Percentiles rank a stretch among this genome's conserved stretches.
Conservation (phyloP, 2,113 vertebrate species). For the Mustela lutreola region DNA sequence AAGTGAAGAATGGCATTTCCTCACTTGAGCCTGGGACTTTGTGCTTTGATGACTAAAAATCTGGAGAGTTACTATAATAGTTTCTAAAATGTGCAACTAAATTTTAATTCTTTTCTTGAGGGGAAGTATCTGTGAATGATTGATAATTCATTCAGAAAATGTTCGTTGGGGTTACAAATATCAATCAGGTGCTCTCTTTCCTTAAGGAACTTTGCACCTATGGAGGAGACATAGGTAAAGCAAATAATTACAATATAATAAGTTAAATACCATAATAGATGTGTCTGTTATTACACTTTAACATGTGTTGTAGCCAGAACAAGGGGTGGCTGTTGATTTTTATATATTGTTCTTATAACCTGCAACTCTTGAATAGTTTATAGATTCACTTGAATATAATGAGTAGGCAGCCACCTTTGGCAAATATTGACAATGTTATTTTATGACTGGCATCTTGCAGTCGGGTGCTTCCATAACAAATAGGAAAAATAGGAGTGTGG, state of each 20-base stretch:
- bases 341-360: not conserved
- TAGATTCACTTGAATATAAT: not conserved
- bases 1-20: not conserved
- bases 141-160: not conserved
- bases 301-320: not conserved
- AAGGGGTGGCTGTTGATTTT: not conserved
- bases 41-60: not conserved
- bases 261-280: not conserved
- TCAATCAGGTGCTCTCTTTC: not conserved
- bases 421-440: not conserved
- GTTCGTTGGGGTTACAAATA: slow-evolving; percentile 1
- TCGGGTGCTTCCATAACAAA: not conserved
- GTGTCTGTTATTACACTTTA: not conserved
- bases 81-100: not conserved
- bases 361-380: not conserved
- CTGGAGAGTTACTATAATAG: not conserved
- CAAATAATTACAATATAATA: not conserved
- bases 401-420: not conserved
- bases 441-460: not conserved
- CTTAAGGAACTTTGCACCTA: not conserved
- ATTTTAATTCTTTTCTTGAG: slow-evolving; percentile 7
- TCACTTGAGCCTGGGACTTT: slow-evolving; percentile 1
- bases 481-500: not conserved
- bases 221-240: not conserved
- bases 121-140: not conserved